Base-by-base conservation (phyloP, 2,797 vertebrate genomes). In the Adrianichthys oophorus region DNA sequence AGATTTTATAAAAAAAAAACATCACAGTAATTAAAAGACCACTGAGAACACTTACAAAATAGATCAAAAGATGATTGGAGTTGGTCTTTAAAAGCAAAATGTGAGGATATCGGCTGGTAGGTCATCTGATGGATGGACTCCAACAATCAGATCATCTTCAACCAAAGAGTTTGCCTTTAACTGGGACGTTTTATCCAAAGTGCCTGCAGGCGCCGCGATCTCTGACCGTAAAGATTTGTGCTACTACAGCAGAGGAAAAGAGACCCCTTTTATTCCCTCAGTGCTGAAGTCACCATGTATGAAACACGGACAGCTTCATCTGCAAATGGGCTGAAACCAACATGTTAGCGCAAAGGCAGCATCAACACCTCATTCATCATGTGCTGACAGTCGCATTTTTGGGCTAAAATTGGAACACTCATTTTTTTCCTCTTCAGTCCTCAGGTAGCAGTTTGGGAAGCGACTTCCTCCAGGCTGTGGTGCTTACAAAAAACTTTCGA, bases 151-250 rank as follows among this genome's bases (percentile, higher is more conserved):
- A 74, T 70, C 63, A 62, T 59, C 65, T 51, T 66, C 70, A 48
- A 65, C 68, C 65, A 75, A 68, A 63, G 50, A 68, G 54, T 73
- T 70, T 44, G 54, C 78, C 57, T 75, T 79, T 68, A 53, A 62
- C 55, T 29, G 54, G 37, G 54, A 62, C 58, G 23, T 47, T 72
- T 78, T 79, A 71, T 60, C 74, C 66, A 60, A 52, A 29, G 45
- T 47, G 66, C 70, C 83, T 77, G 59, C 71, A 62, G 73, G 70
- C 52, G 0, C 17, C 50, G 62, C 71, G 78, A 84, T 80, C 70
- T 69, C 65, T 74, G 79, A 63, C 71, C n/a, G 6, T 78, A 64
- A 72, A 68, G 43, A 79, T 76, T 79, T 75, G 76, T 52, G 65
- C 56, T 15, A 56, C 60, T 12, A 37, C 29, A 5, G 29, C 15